Evolutionary conservation across 2,113 vertebrate species (phyloP).

Genomic region (Hypocryptadius cinnamomeus): DNA sequence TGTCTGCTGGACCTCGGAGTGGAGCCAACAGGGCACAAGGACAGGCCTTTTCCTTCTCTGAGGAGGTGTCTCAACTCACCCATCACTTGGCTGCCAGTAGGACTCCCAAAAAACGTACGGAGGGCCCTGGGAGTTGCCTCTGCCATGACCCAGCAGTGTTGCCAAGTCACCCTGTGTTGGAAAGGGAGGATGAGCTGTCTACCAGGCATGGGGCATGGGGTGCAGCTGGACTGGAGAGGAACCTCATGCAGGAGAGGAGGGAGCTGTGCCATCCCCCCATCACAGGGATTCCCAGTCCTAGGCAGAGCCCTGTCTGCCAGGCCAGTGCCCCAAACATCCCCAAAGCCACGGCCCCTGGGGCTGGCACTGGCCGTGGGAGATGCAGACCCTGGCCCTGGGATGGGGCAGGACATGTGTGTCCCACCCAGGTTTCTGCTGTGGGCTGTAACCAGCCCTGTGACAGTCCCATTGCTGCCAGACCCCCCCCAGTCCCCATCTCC

Average conservation of each 20-base stretch:
- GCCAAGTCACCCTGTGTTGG: neutral
- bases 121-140: neutral
- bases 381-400: neutral
- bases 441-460: neutral
- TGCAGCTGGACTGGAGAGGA: neutral
- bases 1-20: neutral
- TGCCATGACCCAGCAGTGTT: neutral
- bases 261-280: neutral
- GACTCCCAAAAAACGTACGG: neutral
- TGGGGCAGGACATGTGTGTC: neutral
- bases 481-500: neutral
- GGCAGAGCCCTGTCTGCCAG: neutral
- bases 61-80: neutral
- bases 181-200: neutral
- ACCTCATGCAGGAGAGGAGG: neutral
- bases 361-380: accelerated
- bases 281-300: neutral
- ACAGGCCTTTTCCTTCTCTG: neutral
- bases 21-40: neutral
- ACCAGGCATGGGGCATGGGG: accelerated
- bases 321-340: neutral
- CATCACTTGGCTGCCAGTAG: neutral
- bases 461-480: neutral
- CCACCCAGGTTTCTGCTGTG: neutral
- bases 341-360: neutral